Base-by-base conservation (phyloP, 2,888 invertebrate species). In the Orthosia incerta region DNA sequence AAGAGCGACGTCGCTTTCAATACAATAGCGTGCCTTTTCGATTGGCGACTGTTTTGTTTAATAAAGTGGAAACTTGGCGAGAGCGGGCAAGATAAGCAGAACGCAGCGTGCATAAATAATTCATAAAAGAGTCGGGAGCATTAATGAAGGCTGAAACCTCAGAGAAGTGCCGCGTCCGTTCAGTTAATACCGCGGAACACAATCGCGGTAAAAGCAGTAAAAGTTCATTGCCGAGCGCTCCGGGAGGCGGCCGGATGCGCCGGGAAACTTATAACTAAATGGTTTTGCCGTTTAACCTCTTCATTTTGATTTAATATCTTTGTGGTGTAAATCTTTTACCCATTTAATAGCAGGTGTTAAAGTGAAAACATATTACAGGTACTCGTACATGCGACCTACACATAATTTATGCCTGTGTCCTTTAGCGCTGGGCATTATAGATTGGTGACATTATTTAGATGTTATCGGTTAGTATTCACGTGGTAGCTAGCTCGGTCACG, bases 71-170 rank as follows among this genome's bases (percentile, higher is more conserved):
- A 94, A 94, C 91, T 93, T 90, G 86, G 90, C 87, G 86, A 88
- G 87, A 88, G 87, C 85, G 88, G 89, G 87, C 85, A 88, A 93
- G 93, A 93, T 94, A 94, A 93, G 90, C 89, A 89, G 90, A 90
- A 91, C 90, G 91, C 89, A 91, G 91, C 86, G 84, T 91, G 92
- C 91, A 94, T 95, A 93, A 94, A 95, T 95, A 94, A 95, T 95
- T 94, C 94, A 94, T 95, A 93, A 94, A 94, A 94, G 92, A 93
- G 91, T 92, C 89, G 89, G 89, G 89, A 90, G 91, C 92, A 91
- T 93, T 95, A 95, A 95, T 92, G 92, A 94, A 93, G 93, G 91
- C 89, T 89, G 89, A 90, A 92, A 92, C 92, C 93, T 91, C 92
- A 90, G 90, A 86, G 89, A 88, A 89, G 89, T 90, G 90, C 87